Conservation (phyloP, 1,140 invertebrate species). For the Caenorhabditis tropicalis region DNA sequence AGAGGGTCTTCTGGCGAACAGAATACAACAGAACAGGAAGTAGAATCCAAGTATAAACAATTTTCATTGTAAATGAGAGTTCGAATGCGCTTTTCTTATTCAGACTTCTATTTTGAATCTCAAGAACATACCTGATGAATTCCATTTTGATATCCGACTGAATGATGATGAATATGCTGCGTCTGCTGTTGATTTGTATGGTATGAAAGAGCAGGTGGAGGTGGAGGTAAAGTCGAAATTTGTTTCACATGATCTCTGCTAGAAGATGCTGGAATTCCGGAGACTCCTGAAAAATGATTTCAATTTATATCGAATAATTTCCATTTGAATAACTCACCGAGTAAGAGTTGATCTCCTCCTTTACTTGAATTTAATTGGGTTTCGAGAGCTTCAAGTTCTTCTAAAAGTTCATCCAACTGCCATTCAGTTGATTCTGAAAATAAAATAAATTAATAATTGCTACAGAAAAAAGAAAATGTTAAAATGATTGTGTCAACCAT, state of each 20-base stretch:
- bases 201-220: slow-evolving; percentile 49
- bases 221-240: slow-evolving; percentile 51
- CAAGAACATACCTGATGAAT: background rate
- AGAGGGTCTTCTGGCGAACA: background rate
- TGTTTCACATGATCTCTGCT: slow-evolving; percentile 53
- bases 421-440: slow-evolving; percentile 87
- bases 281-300: slow-evolving; percentile 56
- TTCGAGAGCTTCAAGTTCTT: slow-evolving; percentile 85
- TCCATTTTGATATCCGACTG: slow-evolving; percentile 72
- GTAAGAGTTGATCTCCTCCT: slow-evolving; percentile 80
- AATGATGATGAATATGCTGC: slow-evolving; percentile 58
- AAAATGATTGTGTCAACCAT: no score
- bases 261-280: slow-evolving; percentile 56
- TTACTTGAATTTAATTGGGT: slow-evolving; percentile 71
- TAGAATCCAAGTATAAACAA: slow-evolving; percentile 25
- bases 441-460: slow-evolving; percentile 55
- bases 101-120: no score
- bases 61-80: no score
- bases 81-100: no score
- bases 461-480: no score
- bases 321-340: slow-evolving; percentile 70
- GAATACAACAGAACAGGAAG: background rate
- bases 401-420: slow-evolving; percentile 91
- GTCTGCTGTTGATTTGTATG: slow-evolving; percentile 34
- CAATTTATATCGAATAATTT: no score